Evolutionary conservation across 2,113 vertebrate genomes (phyloP).

Genomic region (Anser brachyrhynchus): DNA sequence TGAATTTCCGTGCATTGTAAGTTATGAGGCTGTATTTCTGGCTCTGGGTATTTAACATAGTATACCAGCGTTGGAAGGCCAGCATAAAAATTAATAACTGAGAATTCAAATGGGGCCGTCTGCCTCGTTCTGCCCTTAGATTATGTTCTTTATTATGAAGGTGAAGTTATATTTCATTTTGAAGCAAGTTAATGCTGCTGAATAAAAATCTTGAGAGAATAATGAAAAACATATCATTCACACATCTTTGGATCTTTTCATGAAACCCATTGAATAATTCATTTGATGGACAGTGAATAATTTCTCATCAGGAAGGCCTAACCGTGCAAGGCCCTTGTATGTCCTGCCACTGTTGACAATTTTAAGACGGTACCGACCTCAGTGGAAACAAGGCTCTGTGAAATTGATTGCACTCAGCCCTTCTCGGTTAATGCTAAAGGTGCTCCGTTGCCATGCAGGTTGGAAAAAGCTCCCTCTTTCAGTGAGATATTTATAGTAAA

Average conservation of each 20-base stretch:
- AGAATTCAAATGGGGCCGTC: not conserved
- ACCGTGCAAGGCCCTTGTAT: not conserved
- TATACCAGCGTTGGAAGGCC: not conserved
- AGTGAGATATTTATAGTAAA: conserved; percentile 16
- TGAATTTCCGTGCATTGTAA: not conserved
- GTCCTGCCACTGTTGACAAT: not conserved
- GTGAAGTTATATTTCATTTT: conserved; percentile 19
- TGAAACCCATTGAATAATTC: not conserved
- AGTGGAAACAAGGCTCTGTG: not conserved
- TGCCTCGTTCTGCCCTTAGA: not conserved
- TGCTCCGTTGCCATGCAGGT: not conserved
- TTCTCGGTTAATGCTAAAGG: not conserved
- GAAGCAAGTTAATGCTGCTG: not conserved
- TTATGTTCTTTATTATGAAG: not conserved
- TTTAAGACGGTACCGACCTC: not conserved
- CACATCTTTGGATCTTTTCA: not conserved
- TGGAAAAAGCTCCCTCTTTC: not conserved
- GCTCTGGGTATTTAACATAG: not conserved
- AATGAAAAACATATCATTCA: not conserved
- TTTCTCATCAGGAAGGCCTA: not conserved
- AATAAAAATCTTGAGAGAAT: not conserved
- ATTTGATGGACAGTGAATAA: not conserved
- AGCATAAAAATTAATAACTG: not conserved
- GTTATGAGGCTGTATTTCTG: not conserved
- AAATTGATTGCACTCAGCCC: not conserved